These are phyloP conservation scores for Triops longicaudatus DNA, from an alignment of 1,140 invertebrate genomes.

Conservation along the genomic window DNA sequence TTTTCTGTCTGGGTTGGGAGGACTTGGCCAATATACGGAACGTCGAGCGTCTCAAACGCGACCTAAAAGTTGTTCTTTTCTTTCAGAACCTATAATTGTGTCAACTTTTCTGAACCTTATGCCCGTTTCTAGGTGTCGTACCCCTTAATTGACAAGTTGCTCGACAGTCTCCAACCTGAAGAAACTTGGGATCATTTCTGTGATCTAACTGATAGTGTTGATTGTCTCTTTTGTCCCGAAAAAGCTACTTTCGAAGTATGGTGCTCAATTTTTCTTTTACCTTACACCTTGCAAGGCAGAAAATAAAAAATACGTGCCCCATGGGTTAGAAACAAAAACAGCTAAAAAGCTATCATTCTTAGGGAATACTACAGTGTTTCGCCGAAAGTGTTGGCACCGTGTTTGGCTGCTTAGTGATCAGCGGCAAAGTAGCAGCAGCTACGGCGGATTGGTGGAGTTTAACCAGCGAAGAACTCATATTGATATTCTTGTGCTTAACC, in stretches of 20 bases:
- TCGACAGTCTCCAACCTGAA: conserved; percentile 19
- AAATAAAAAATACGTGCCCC: too few relatives aligned
- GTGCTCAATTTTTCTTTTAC: not conserved
- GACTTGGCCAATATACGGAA: conserved; percentile 23
- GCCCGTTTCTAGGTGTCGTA: conserved; percentile 12
- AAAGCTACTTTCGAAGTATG: conserved; percentile 24
- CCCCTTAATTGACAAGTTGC: conserved; percentile 23
- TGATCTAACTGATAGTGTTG: conserved; percentile 21
- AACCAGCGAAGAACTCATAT: conserved; percentile 13
- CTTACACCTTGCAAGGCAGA: not conserved
- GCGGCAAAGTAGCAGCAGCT: conserved; percentile 25
- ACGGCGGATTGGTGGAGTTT: conserved; percentile 27
- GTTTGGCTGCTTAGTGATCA: conserved; percentile 26
- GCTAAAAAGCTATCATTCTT: too few relatives aligned
- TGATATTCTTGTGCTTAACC: conserved; percentile 19
- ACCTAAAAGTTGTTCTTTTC: conserved; percentile 21
- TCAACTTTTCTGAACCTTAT: not conserved
- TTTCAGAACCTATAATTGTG: not conserved
- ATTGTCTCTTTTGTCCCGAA: conserved; percentile 23
- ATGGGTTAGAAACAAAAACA: too few relatives aligned
- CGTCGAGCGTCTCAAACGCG: conserved; percentile 23
- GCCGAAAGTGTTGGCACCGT: conserved; percentile 27
- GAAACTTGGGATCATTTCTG: conserved; percentile 26
- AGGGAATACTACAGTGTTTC: conserved; percentile 26
- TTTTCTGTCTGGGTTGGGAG: conserved; percentile 23